Conservation (phyloP, 2,888 invertebrate genomes). For the Sinodicranocentrus sp. region DNA sequence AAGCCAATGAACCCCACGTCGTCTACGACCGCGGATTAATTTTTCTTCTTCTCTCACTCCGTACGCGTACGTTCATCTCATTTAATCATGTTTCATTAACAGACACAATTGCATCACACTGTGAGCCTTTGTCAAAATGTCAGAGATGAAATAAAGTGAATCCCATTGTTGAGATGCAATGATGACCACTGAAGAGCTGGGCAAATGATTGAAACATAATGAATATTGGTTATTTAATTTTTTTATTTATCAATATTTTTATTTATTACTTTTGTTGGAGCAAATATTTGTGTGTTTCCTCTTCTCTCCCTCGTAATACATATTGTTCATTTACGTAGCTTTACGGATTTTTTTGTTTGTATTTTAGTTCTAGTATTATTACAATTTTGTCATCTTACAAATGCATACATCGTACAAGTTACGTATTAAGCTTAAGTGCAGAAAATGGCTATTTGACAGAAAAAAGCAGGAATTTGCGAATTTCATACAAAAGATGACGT, state of each 20-base stretch:
- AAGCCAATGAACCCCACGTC: slow-evolving; percentile 40
- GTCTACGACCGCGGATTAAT: slow-evolving; percentile 41
- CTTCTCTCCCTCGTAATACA: background rate
- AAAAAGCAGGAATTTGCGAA: too few species aligned
- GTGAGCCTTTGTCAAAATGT: slow-evolving; percentile 29
- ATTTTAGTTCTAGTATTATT: background rate
- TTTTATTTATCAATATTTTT: slow-evolving; percentile 24
- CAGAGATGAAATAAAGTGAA: background rate
- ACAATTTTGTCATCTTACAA: background rate
- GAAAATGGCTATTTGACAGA: too few species aligned
- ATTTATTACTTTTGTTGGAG: slow-evolving; percentile 60
- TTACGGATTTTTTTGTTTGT: too few species aligned
- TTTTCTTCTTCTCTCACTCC: slow-evolving; percentile 21
- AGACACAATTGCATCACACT: slow-evolving; percentile 20
- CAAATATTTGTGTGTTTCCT: slow-evolving; percentile 52
- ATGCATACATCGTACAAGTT: background rate
- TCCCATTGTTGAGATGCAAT: background rate
- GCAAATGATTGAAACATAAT: background rate
- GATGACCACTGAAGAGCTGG: background rate
- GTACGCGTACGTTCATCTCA: background rate
- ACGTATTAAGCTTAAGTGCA: too few species aligned
- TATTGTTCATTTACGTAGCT: slow-evolving; percentile 4
- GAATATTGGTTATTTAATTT: background rate
- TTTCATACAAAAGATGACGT: too few species aligned
- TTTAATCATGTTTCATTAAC: slow-evolving; percentile 41